A percentile compares a stretch with the other conserved stretches of the same genome.
These are phyloP conservation scores for Formica aserva DNA, from an alignment of 2,888 invertebrate genomes.

Conservation along the genomic window DNA sequence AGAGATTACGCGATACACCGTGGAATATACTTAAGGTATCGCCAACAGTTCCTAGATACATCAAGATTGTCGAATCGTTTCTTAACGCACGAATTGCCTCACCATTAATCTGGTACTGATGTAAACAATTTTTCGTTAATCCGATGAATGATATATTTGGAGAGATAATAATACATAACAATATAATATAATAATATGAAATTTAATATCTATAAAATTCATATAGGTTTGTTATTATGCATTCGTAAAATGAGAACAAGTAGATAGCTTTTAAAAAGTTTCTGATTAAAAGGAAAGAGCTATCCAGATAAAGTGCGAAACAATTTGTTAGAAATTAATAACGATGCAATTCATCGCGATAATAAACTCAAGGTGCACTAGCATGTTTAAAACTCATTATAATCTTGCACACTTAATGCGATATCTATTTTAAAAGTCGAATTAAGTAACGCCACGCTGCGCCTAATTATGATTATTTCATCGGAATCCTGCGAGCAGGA, in stretches of 20 bases:
- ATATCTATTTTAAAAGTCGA: conserved; percentile 64
- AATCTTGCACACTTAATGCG: conserved; percentile 13
- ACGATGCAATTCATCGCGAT: conserved; percentile 55
- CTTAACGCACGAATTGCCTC: conserved; percentile 36
- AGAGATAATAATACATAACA: not conserved
- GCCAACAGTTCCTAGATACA: conserved; percentile 80
- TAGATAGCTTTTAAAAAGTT: not conserved
- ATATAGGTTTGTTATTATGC: not conserved
- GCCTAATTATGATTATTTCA: conserved; percentile 80
- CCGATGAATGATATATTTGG: not conserved
- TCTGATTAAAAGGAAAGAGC: conserved; percentile 37
- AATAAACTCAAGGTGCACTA: conserved; percentile 31
- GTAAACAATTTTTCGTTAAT: conserved; percentile 9
- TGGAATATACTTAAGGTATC: conserved; percentile 80
- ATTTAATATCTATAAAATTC: not conserved
- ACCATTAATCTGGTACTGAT: conserved; percentile 1
- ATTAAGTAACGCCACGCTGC: conserved; percentile 73
- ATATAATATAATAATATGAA: not conserved
- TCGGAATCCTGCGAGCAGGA: conserved; percentile 62
- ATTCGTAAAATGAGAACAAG: not conserved
- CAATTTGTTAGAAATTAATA: conserved; percentile 71
- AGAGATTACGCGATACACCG: conserved; percentile 81
- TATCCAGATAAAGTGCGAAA: conserved; percentile 55
- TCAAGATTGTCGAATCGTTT: conserved; percentile 72
- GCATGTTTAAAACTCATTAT: conserved; percentile 53